Percentiles rank a stretch among this genome's conserved stretches.
phyloP scores from a whole-genome alignment of 2,113 vertebrate genomes.

The Cacatua alba region DNA sequence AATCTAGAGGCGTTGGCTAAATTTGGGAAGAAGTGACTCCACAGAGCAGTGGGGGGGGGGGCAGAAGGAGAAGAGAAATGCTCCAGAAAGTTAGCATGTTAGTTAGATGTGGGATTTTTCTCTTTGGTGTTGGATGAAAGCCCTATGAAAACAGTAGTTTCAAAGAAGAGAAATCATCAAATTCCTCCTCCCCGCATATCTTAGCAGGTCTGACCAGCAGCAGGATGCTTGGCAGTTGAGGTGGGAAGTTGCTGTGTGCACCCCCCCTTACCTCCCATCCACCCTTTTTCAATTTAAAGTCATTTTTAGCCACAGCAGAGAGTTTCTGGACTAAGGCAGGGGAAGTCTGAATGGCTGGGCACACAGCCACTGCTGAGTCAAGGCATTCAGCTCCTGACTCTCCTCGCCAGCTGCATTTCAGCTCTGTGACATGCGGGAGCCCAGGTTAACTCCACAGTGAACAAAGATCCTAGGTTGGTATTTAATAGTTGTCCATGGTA shows the following conservation, averaged over 20 bases:
- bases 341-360: background rate
- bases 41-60: background rate
- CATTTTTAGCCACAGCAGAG: background rate
- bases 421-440: background rate
- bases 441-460: background rate
- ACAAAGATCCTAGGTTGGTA: background rate
- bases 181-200: background rate
- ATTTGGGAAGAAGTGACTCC: background rate
- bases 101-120: background rate
- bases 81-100: background rate
- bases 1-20: background rate
- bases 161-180: background rate
- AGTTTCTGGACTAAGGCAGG: background rate
- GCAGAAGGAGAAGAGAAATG: background rate
- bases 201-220: conserved; percentile 8
- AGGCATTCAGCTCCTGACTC: background rate
- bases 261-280: background rate
- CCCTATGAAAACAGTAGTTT: background rate
- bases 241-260: background rate
- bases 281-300: background rate
- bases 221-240: background rate
- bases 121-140: background rate
- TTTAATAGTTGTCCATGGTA: background rate
- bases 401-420: background rate
- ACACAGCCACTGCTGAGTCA: conserved; percentile 62